Base-by-base conservation (phyloP, 1,140 invertebrate genomes). In the Subanguina moxae region DNA sequence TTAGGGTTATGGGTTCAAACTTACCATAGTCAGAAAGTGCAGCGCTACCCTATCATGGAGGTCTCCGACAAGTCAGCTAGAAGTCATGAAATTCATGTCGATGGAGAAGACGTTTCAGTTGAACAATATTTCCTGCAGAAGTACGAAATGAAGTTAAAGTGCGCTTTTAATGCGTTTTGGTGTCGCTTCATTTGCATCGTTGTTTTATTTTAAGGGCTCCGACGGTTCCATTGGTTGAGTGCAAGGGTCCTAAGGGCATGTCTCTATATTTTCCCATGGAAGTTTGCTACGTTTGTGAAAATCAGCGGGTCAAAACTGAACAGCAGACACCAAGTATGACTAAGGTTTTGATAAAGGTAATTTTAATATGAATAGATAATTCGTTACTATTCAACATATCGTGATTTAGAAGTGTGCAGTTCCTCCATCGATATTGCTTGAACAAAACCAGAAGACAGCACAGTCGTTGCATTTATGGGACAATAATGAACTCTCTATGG, bases 281-380 rank as follows among this genome's bases (percentile, higher is more conserved):
- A 30, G 5, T 65, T 7, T 67, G 56, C 64, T 66, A 8, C 17
- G 64, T 65, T 19, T 19, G 17, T n/a, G 64, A 65, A 62, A 67
- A 67, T 67, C 64, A 65, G 64, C 59, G 64, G 7, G 57, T 65
- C 17, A 25, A 23, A 8, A 23, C 59, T 3, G 19, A 65, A 7
- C 62, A 65, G 21, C 64, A 65, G 58, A 65, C 64, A 3, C 62
- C 64, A 21, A 15, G 5, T 7, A 19, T 23, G 32, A 28, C 30
- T 7, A 7, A 28, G 25, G 19, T n/a, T 5, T 67, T 68, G 65
- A 65, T 65, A 32, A 64, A 63, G 62, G 63, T 62, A 58, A 58
- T 21, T 42, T 23, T 42, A 11, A 42, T n/a, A n/a, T n/a, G n/a
- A n/a, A n/a, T n/a, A n/a, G n/a, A n/a, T n/a, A n/a, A n/a, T n/a